Evolutionary conservation across 2,888 invertebrate genomes (phyloP).

Genomic region (Mylabris sibirica): DNA sequence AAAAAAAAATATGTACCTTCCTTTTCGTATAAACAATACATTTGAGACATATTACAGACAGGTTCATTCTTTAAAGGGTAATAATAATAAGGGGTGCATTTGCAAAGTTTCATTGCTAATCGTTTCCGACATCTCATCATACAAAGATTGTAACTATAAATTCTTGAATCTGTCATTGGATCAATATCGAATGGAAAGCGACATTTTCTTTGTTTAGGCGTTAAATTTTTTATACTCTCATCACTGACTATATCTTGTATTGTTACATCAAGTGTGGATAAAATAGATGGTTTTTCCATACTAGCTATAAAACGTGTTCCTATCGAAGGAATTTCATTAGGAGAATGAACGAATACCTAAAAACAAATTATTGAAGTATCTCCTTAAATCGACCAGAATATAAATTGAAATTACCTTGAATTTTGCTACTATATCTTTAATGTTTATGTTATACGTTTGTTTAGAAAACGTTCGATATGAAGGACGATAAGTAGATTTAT

Average conservation of each 20-base stretch:
- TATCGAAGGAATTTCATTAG: constrained; percentile 45
- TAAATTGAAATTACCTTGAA: constrained; percentile 1
- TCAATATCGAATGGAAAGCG: constrained; percentile 48
- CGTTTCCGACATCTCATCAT: constrained; percentile 56
- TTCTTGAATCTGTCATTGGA: constrained; percentile 49
- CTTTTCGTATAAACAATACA: constrained; percentile 53
- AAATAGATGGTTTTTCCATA: neutral
- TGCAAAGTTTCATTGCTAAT: constrained; percentile 51
- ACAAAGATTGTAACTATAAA: constrained; percentile 56
- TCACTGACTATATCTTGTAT: constrained; percentile 18
- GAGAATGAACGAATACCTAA: constrained; percentile 42
- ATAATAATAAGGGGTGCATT: constrained; percentile 58
- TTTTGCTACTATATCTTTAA: neutral
- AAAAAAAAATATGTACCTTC: constrained; percentile 42
- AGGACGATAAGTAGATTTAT: neutral
- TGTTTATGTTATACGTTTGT: no score
- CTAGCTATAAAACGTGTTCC: constrained; percentile 13
- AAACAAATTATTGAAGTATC: constrained; percentile 17
- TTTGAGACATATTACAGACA: constrained; percentile 54
- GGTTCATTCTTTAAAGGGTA: constrained; percentile 35
- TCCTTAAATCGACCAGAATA: neutral
- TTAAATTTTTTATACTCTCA: constrained; percentile 31
- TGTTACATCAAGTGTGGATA: neutral
- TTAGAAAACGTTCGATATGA: neutral
- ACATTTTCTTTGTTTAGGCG: constrained; percentile 52